Base-by-base conservation (phyloP, 1,140 invertebrate species). In the Atta texana region DNA sequence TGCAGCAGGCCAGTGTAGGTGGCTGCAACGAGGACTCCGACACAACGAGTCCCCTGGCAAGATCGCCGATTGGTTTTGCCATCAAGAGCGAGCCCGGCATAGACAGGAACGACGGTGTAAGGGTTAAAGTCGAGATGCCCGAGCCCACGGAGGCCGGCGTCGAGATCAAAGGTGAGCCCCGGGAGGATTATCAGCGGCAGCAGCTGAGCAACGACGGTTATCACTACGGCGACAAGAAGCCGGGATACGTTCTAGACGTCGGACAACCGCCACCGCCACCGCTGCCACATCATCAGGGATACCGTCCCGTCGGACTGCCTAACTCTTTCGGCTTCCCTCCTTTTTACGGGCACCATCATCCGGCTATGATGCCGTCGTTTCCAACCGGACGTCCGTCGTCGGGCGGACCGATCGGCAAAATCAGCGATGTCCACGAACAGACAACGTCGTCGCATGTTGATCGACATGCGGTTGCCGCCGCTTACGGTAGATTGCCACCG, bases 1-100 rank as follows among this genome's bases (percentile, higher is more conserved):
- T 94, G 93, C 93, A 93, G 87, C 92, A 94, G 71, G 90, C 90
- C 0, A 92, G 92, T 78, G 87, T 93, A 18, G 93, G 91, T 18
- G 84, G 84, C 63, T 87, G 74, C 85, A 80, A 88, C 71, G 90
- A 85, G 68, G 84, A 85, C 34, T 59, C 72, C 39, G 66, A 6
- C 44, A 53, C 63, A 59, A n/a, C 51, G 49, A 87, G 75, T 64
- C 80, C 75, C 14, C 59, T 64, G 10, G 78, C 64, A n/a, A 85
- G 55, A 49, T 88, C 87, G 59, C 71, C 87, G 21, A 7, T 39
- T 5, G 76, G 31, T 18, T 75, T 87, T 24, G 59, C 57, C 34
- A 76, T 81, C 28, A 85, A 88, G 51, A 84, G 63, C 75, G 89
- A 86, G 72, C 86, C 74, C 75, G 68, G 44, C 76, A 81, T 63